phyloP scores from a whole-genome alignment of 2,888 invertebrate genomes.

The Caenorhabditis sp. region DNA sequence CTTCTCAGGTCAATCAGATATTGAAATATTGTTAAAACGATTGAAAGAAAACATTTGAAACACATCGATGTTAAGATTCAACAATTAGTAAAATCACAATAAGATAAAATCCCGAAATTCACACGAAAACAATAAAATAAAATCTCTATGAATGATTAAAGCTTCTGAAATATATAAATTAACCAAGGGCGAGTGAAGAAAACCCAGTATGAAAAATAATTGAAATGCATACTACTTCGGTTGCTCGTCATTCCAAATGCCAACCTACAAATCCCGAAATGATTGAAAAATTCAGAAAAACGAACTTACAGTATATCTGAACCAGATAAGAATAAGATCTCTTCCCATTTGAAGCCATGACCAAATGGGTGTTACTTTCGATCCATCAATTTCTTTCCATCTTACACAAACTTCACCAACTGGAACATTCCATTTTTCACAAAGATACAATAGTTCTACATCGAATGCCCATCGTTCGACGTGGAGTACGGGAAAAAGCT shows the following conservation, averaged over 20 bases:
- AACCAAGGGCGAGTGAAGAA: slow-evolving; percentile 3
- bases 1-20: too few species aligned
- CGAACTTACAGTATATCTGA: slow-evolving; percentile 71
- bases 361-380: slow-evolving; percentile 84
- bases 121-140: background rate
- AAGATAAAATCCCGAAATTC: background rate
- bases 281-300: background rate
- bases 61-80: background rate
- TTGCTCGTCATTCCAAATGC: slow-evolving; percentile 29
- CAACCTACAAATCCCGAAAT: slow-evolving; percentile 23
- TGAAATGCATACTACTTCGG: slow-evolving; percentile 6
- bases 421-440: slow-evolving; percentile 80
- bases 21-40: slow-evolving; percentile 15
- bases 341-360: slow-evolving; percentile 97
- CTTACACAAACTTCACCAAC: slow-evolving; percentile 80
- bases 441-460: slow-evolving; percentile 92
- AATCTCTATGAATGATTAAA: slow-evolving; percentile 1
- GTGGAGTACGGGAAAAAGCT: slow-evolving; percentile 85
- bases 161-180: background rate
- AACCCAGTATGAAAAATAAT: slow-evolving; percentile 2
- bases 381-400: slow-evolving; percentile 73
- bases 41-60: background rate
- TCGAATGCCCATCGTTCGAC: slow-evolving; percentile 99
- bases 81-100: background rate
- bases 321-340: slow-evolving; percentile 90